Conservation (phyloP, 2,888 invertebrate genomes). For the Mellilla xanthometata region DNA sequence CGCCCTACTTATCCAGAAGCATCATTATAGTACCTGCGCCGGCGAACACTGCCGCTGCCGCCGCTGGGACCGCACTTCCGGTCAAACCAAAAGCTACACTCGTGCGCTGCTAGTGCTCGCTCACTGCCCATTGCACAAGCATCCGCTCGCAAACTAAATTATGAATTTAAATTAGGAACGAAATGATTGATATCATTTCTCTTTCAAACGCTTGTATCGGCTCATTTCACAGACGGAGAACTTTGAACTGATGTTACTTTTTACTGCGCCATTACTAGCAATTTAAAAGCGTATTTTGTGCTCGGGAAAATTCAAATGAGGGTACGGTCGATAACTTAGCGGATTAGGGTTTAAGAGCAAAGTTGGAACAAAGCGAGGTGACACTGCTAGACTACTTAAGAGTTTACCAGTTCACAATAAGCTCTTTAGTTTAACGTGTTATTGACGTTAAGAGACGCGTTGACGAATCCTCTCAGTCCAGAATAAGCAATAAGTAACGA, state of each 20-base stretch:
- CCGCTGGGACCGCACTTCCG: conserved; percentile 57
- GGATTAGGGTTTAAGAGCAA: conserved; percentile 5
- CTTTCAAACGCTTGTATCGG: conserved; percentile 27
- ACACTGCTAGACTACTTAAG: neutral
- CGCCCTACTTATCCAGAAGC: conserved; percentile 51
- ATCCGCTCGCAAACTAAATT: conserved; percentile 58
- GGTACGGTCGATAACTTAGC: conserved; percentile 14
- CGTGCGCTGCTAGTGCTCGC: conserved; percentile 32
- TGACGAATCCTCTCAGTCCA: conserved; percentile 23
- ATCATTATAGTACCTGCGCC: conserved; percentile 44
- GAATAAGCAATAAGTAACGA: conserved; percentile 21
- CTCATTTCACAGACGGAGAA: conserved; percentile 28
- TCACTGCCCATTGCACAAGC: conserved; percentile 54
- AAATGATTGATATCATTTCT: conserved; percentile 36
- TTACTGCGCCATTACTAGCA: conserved; percentile 26
- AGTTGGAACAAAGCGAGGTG: conserved; percentile 1
- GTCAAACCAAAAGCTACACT: conserved; percentile 49
- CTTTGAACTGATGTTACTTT: conserved; percentile 26
- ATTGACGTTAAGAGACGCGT: conserved; percentile 13
- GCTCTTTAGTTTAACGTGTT: conserved; percentile 8
- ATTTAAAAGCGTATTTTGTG: conserved; percentile 15
- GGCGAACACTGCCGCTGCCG: conserved; percentile 17
- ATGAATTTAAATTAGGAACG: conserved; percentile 45
- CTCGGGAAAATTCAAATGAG: conserved; percentile 16
- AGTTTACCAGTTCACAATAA: conserved; percentile 1